Evolutionary conservation across 1,140 invertebrate species (phyloP).

Genomic region (Pachypsylla venusta): DNA sequence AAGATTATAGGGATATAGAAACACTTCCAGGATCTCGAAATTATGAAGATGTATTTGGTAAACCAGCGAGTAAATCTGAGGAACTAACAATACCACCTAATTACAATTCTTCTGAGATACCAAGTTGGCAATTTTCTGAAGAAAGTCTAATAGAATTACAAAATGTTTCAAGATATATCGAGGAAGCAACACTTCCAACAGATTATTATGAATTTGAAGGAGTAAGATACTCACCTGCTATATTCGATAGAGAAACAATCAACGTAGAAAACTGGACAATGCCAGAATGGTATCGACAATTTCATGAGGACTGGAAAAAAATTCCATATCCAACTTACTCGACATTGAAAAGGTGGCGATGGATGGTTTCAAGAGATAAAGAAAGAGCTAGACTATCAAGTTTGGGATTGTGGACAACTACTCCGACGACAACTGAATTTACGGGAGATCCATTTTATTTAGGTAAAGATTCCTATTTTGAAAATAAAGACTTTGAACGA

Average conservation of each 20-base stretch:
- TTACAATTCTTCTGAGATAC: background rate
- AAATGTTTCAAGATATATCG: background rate
- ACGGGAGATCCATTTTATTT: constrained; percentile 2
- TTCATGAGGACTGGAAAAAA: background rate
- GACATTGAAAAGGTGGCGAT: background rate
- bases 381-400: background rate
- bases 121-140: background rate
- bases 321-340: background rate
- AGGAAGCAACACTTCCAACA: background rate
- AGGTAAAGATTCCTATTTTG: background rate
- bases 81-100: background rate
- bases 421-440: background rate
- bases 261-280: background rate
- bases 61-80: background rate
- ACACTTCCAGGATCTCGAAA: background rate
- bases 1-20: background rate
- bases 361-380: background rate
- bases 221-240: background rate
- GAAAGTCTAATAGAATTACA: background rate
- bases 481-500: too few relatives aligned
- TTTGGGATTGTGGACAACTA: background rate
- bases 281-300: background rate
- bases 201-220: constrained; percentile 4
- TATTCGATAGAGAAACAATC: background rate
- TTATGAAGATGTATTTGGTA: background rate